Base-by-base conservation (phyloP, 2,797 vertebrate genomes). In the Lepidocolaptes lacrymiger region DNA sequence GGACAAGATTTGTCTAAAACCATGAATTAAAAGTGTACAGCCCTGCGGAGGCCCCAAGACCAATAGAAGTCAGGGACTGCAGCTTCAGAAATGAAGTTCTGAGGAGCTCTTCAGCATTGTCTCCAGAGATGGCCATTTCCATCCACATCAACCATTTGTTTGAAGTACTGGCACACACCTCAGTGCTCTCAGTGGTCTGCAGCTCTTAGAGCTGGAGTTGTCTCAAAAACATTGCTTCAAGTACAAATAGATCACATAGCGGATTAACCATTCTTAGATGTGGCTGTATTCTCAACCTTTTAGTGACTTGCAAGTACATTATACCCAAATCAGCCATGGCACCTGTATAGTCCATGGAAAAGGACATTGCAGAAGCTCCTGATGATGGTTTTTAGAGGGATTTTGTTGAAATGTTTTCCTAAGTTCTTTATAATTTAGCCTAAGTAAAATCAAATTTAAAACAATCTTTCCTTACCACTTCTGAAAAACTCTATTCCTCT, bases 341-440 rank as follows among this genome's bases (percentile, higher is more conserved):
- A 21, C 67, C 83, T 89, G 41, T 44, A 22, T 37, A n/a, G 51
- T 76, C 28, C 44, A 44, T 86, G 44, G 19, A 89, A 88, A 66
- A 61, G 21, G 46, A 83, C 24, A 14, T 34, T 17, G 24, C 19
- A 36, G 69, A 75, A 85, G 64, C 7, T 81, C 58, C 34, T 61
- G 28, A 55, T 69, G 48, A 44, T 67, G 41, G 4, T 28, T 76
- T 94, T 86, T 78, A 81, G 44, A 66, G n/a, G 51, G 66, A 66
- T 79, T 95, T 93, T 79, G 39, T 30, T 78, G 32, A 71, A 80
- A 48, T 69, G n/a, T 87, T 88, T 89, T 94, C 27, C 26, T 86
- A 91, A 52, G 23, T 72, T 58, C 28, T 71, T 83, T 85, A 10
- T 58, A 26, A 84, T 88, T 64, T 83, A 63, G 32, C 23, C 3